Evolutionary conservation across 92 coral and sea anemone species (phyloP).

Genomic region (Siderastrea radians): DNA sequence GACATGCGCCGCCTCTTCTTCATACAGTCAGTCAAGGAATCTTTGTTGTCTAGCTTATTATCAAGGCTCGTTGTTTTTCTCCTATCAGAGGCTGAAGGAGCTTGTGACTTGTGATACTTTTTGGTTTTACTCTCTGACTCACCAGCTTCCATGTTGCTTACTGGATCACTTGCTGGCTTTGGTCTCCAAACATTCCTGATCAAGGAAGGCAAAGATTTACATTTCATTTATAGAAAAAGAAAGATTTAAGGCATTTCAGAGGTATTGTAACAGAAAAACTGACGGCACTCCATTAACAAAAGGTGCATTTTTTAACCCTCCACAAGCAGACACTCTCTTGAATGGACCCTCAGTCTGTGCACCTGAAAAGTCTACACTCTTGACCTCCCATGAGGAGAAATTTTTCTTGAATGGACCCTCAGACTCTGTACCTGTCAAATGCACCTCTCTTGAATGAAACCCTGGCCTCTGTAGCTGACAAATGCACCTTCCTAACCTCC

Average conservation of each 20-base stretch:
- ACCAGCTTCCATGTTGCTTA: constrained; percentile 14
- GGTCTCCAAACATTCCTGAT: background rate
- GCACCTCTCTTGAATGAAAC: no score
- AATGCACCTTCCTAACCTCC: no score
- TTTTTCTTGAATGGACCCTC: no score
- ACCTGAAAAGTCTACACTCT: no score
- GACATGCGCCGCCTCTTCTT: constrained; percentile 70
- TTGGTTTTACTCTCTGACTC: constrained; percentile 7
- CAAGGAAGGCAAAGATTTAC: background rate
- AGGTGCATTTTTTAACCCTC: no score
- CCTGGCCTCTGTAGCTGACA: no score
- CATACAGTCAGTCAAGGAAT: background rate
- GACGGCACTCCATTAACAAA: no score
- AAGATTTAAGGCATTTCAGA: background rate
- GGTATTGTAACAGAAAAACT: no score
- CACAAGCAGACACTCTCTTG: no score
- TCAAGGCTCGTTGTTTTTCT: constrained; percentile 6
- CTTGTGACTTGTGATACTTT: constrained; percentile 71
- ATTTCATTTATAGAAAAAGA: background rate
- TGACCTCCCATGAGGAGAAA: no score
- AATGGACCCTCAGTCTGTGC: no score
- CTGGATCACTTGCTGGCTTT: background rate
- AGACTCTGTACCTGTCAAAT: no score
- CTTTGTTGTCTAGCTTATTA: background rate
- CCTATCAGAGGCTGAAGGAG: constrained; percentile 59